phyloP scores from a whole-genome alignment of 1,140 invertebrate species.

The Adoxophyes honmai region DNA sequence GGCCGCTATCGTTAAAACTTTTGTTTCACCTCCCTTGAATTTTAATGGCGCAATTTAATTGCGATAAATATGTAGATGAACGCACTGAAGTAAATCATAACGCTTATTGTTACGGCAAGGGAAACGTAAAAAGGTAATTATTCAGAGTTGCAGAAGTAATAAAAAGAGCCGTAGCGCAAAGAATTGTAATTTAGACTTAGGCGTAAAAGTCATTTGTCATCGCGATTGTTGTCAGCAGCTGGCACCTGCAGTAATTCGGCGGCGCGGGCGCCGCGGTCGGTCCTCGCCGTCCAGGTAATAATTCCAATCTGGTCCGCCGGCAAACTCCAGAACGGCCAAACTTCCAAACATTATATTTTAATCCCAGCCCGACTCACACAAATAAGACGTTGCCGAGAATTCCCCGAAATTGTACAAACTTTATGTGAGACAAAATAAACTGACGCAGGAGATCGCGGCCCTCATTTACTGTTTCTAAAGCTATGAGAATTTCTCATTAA shows the following conservation, averaged over 20 bases:
- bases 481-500: constrained; percentile 65
- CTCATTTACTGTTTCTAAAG: constrained; percentile 43
- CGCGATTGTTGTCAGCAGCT: constrained; percentile 60
- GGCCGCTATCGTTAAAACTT: too few species aligned
- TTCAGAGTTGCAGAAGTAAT: constrained; percentile 10
- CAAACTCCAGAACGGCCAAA: constrained; percentile 57
- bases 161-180: constrained; percentile 19
- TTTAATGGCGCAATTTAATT: not conserved
- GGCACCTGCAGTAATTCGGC: constrained; percentile 57
- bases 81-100: not conserved
- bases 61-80: not conserved
- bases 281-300: constrained; percentile 53
- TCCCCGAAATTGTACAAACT: constrained; percentile 44
- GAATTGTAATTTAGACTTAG: constrained; percentile 41
- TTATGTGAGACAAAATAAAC: constrained; percentile 47
- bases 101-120: not conserved
- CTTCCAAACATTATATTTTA: constrained; percentile 64
- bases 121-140: constrained; percentile 12
- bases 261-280: constrained; percentile 36
- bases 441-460: constrained; percentile 42
- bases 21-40: too few species aligned
- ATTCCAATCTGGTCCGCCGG: constrained; percentile 58
- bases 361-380: constrained; percentile 44
- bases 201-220: constrained; percentile 50
- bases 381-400: constrained; percentile 45